Evolutionary conservation across 2,797 vertebrate genomes (phyloP), one percentile per base, ranked within the genome.

Genomic region (Rhynchonycteris naso): DNA sequence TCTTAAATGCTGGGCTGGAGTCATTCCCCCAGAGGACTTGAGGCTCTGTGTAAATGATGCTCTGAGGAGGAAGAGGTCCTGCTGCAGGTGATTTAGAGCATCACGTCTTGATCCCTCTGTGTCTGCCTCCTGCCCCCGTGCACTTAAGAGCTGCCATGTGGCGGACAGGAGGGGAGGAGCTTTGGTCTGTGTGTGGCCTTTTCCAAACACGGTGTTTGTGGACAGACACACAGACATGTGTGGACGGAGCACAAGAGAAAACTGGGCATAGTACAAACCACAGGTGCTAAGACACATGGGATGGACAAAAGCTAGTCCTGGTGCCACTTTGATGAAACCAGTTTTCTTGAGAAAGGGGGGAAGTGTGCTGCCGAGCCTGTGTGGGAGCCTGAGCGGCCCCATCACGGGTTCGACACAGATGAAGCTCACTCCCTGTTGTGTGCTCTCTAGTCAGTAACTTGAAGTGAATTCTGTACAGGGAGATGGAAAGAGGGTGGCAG

Each of bases 211-310:
- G 3, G 50, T 1, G 30, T 33, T 21, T 6, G 12, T 13, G 16
- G 74, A 30, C 74, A 56, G 74, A 33, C 12, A 2, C 50, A 0
- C 18, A 16, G 58, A 15, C 14, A 12, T 22, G 54, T 38, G 7
- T 2, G 13, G 24, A 4, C 33, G 61, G 66, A 66, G 69, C 65
- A 12, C n/a, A 1, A 5, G 93, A 52, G 5, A 2, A 16, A 10
- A 21, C 0, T 14, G 10, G 18, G 22, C 4, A 4, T 11, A 7
- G 19, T 28, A 33, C 18, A 13, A 22, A 5, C 47, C 63, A 5
- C 35, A 28, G 83, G 35, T 35, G 13, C 52, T 0, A 35, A 1
- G 5, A 68, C 16, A 21, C 4, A 0, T 3, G 10, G 30, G 1
- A 43, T 43, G 14, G 12, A 52, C 13, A 28, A 14, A 61, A 22